Percentiles rank a stretch among this genome's conserved stretches.
phyloP scores from a whole-genome alignment of 2,797 vertebrate species.

The Coracias cyanogaster region DNA sequence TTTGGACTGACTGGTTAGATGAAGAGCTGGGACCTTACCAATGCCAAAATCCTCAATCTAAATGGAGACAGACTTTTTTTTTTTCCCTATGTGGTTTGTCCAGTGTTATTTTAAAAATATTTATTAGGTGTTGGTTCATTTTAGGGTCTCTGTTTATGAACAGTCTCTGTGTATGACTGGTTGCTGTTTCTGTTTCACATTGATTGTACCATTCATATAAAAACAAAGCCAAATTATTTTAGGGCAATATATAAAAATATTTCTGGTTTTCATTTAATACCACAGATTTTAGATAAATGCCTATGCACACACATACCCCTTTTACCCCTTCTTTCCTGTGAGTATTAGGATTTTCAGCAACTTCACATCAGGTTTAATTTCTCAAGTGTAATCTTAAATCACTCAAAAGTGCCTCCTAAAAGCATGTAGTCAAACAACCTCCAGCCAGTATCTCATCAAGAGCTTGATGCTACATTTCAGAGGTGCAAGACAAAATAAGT shows the following conservation, averaged over 20 bases:
- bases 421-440: background rate
- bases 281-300: background rate
- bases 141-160: background rate
- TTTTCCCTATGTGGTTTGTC: background rate
- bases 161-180: background rate
- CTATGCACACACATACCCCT: background rate
- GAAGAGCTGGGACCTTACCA: background rate
- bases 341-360: background rate
- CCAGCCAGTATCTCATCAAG: background rate
- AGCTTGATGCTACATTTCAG: background rate
- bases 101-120: background rate
- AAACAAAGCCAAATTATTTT: background rate
- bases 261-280: background rate
- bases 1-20: background rate
- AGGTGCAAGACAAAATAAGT: background rate
- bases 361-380: background rate
- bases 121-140: background rate
- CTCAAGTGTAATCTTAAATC: background rate
- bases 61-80: background rate
- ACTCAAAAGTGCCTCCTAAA: background rate
- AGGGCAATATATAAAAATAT: background rate
- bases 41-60: background rate
- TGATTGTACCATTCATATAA: background rate
- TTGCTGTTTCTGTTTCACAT: background rate
- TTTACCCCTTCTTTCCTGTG: background rate